Percentiles rank a stretch among this genome's conserved stretches.
Evolutionary conservation across 2,113 vertebrate species (phyloP).

Genomic region (Piaya cayana): DNA sequence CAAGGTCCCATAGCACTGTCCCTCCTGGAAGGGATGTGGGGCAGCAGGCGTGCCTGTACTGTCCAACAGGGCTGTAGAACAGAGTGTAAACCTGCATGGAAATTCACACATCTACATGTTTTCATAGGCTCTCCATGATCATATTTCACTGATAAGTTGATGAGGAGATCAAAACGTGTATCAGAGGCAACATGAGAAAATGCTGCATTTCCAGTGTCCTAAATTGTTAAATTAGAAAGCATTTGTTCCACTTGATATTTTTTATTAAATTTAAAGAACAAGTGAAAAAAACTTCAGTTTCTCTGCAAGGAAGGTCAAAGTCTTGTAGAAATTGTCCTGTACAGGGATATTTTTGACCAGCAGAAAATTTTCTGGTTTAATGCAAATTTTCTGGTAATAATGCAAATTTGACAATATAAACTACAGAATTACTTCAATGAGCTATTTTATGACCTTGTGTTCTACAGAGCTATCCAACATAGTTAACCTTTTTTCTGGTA

Average conservation of each 20-base stretch:
- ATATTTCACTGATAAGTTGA: neutral
- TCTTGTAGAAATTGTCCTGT: neutral
- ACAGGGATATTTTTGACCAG: neutral
- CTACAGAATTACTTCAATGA: neutral
- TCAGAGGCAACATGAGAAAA: neutral
- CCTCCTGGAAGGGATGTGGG: fast-evolving
- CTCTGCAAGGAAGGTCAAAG: neutral
- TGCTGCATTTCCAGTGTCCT: neutral
- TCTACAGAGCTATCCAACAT: neutral
- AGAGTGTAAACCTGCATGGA: neutral
- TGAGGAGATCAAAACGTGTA: neutral
- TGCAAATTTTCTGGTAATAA: neutral
- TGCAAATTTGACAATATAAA: neutral
- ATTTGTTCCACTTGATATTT: neutral
- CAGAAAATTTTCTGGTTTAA: neutral
- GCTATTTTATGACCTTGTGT: neutral
- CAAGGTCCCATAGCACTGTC: fast-evolving
- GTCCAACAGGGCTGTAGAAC: fast-evolving
- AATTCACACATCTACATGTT: neutral
- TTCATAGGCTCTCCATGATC: neutral
- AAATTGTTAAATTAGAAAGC: neutral
- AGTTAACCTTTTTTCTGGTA: neutral
- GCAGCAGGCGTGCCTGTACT: neutral
- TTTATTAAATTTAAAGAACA: neutral
- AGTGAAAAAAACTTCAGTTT: neutral